These are phyloP conservation scores for Drosophila ogumai DNA, from an alignment of 1,140 invertebrate genomes.

Conservation along the genomic window DNA sequence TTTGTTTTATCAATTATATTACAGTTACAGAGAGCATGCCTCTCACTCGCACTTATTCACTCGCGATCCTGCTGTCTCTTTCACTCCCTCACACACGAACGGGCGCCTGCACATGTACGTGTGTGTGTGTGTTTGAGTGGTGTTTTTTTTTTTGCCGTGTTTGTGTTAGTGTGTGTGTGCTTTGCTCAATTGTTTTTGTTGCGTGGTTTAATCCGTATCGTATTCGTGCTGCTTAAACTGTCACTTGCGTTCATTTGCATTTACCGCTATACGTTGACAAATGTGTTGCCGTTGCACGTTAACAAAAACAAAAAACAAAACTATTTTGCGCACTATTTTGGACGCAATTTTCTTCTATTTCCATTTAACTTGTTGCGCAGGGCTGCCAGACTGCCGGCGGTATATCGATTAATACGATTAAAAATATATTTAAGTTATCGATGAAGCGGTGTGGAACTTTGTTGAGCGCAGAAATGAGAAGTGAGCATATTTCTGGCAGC, in stretches of 20 bases:
- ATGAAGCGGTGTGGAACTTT: not conserved
- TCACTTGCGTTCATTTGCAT: slow-evolving; percentile 29
- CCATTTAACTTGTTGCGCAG: slow-evolving; percentile 68
- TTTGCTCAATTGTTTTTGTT: slow-evolving; percentile 41
- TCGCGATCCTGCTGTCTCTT: slow-evolving; percentile 16
- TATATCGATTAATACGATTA: not conserved
- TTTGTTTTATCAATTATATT: slow-evolving; percentile 66
- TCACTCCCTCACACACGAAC: slow-evolving; percentile 42
- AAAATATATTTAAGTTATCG: not conserved
- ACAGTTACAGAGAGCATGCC: slow-evolving; percentile 37
- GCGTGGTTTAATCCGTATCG: slow-evolving; percentile 26
- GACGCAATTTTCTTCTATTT: slow-evolving; percentile 48
- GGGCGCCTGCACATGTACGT: slow-evolving; percentile 33
- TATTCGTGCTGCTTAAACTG: slow-evolving; percentile 7
- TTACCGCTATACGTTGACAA: slow-evolving; percentile 4
- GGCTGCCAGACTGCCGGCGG: slow-evolving; percentile 40
- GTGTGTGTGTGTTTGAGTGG: slow-evolving; percentile 35
- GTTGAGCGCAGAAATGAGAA: not conserved
- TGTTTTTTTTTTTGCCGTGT: slow-evolving; percentile 18
- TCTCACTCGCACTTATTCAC: slow-evolving; percentile 41
- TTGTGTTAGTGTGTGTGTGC: slow-evolving; percentile 11
- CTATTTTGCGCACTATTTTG: slow-evolving; percentile 51
- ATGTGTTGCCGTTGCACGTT: slow-evolving; percentile 31
- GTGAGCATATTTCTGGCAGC: not conserved
- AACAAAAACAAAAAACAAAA: slow-evolving; percentile 61